Conservation (phyloP, 2,888 invertebrate species). For the Hydriomena furcata region DNA sequence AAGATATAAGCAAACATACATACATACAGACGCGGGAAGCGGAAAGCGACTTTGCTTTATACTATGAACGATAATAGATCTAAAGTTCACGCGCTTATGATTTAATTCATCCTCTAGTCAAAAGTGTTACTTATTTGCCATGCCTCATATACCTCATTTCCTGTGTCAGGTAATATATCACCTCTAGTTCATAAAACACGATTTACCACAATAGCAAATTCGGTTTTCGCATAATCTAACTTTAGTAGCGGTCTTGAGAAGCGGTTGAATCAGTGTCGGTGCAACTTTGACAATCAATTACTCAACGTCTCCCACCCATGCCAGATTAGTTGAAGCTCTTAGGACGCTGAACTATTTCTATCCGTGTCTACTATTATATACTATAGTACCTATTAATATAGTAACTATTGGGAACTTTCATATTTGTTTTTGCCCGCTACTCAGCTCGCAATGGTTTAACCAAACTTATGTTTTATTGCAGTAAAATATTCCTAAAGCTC, state of each 20-base stretch:
- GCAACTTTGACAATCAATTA: conserved; percentile 38
- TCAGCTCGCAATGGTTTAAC: too few species aligned
- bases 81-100: background rate
- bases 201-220: conserved; percentile 15
- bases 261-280: conserved; percentile 23
- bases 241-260: conserved; percentile 12
- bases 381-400: too few species aligned
- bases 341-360: conserved; percentile 23
- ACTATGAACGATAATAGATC: too few species aligned
- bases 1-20: too few species aligned
- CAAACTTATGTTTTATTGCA: too few species aligned
- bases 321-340: conserved; percentile 19
- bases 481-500: too few species aligned
- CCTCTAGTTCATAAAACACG: conserved; percentile 11
- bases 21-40: too few species aligned
- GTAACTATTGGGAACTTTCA: background rate
- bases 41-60: too few species aligned
- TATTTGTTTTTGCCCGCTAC: background rate
- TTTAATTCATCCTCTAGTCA: background rate
- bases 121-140: background rate
- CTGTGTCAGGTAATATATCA: conserved; percentile 9
- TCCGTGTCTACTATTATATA: conserved; percentile 1
- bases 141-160: background rate
- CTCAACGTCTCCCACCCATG: conserved; percentile 35
- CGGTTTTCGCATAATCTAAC: conserved; percentile 18